Percentiles rank a stretch among this genome's conserved stretches.
Evolutionary conservation across 2,113 vertebrate species (phyloP).

Genomic region (Melanocharis versteri): DNA sequence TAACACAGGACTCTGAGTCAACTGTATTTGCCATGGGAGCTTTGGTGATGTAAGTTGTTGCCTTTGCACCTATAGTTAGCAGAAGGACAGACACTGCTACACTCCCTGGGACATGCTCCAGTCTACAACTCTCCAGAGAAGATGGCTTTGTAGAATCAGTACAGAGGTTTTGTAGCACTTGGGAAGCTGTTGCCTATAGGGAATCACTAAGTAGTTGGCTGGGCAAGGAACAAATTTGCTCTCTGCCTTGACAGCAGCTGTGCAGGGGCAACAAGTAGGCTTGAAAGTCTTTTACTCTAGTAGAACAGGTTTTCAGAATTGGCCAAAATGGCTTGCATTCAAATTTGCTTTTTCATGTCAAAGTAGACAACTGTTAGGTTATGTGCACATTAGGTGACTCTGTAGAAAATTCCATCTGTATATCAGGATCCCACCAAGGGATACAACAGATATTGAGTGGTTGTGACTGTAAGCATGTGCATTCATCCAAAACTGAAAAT

Average conservation of each 20-base stretch:
- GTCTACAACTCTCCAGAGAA: accelerated
- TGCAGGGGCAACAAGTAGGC: background rate
- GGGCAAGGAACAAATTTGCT: background rate
- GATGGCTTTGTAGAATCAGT: background rate
- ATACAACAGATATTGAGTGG: background rate
- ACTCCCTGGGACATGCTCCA: background rate
- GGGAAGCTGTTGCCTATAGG: background rate
- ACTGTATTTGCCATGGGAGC: background rate
- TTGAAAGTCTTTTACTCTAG: background rate
- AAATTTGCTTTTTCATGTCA: background rate
- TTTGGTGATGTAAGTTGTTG: background rate
- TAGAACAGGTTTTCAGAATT: background rate
- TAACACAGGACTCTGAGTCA: background rate
- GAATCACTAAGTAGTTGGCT: background rate
- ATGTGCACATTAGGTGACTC: background rate
- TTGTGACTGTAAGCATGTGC: background rate
- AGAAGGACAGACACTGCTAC: background rate
- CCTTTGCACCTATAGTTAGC: background rate
- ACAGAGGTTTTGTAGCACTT: background rate
- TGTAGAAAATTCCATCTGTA: background rate
- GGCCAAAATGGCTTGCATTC: background rate
- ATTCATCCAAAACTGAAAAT: background rate
- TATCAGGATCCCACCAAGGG: background rate
- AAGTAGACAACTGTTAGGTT: background rate
- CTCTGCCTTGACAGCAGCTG: background rate